Base-by-base conservation (phyloP, 2,888 invertebrate genomes). In the Alloplasta piceator region DNA sequence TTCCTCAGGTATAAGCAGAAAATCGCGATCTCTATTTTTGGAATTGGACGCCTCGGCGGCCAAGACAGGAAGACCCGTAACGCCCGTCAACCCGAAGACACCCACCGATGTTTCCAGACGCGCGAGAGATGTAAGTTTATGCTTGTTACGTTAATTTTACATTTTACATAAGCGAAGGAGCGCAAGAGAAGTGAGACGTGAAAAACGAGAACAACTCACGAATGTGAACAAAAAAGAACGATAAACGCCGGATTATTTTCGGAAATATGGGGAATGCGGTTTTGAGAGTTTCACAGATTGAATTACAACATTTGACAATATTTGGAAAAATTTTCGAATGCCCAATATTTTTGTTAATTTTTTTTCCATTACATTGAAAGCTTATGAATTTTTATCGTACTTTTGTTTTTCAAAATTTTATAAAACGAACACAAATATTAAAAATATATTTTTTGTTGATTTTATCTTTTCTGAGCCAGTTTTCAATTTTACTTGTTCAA, bases 21-120 rank as follows among this genome's bases (percentile, higher is more conserved):
- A 97, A 91, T 98, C 98, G 0, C 95, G 98, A 12, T 96, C 96
- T 38, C 94, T 98, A 83, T 98, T 98, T 93, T 92, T 97, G 92
- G 96, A 98, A 92, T 93, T 98, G 85, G 98, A 98, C 91, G 97
- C 97, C 0, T 95, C 95, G 75, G 95, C 94, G 14, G 95, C 88
- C 89, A 96, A 94, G 93, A 92, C 94, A 70, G 93, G 94, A 26
- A 94, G 95, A 46, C 93, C 94, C 66, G 93, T 95, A 1, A 94
- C 95, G 4, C 94, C 95, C 2, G 93, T 94, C 6, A 92, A 93
- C 60, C 88, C 94, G 0, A 94, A 93, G 88, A 93, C 94, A 66
- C 93, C 93, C 76, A 92, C 94, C 84, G 94, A 94, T 87, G 94
- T 94, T 80, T 93, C 95, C 16, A 94, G 94, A 83, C 94, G 94